Conservation (phyloP, 2,113 vertebrate species). For the Vicugna pacos region DNA sequence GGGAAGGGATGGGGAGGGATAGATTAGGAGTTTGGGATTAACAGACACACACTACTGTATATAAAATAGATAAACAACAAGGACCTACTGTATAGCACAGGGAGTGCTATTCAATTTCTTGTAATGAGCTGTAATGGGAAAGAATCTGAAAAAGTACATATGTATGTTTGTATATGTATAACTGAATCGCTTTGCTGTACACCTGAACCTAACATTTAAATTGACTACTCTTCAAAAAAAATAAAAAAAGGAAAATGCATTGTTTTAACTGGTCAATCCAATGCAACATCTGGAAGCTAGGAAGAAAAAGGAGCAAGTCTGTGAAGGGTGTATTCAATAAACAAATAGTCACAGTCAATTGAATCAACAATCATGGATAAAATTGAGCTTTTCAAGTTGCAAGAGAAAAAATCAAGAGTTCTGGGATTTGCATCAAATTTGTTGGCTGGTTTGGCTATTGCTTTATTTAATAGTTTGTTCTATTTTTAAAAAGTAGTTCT, state of each 20-base stretch:
- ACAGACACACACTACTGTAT: no score
- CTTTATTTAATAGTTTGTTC: slow-evolving; percentile 38
- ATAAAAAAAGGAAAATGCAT: not conserved
- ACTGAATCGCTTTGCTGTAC: no score
- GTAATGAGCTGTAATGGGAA: no score
- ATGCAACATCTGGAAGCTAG: not conserved
- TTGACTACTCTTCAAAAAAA: no score
- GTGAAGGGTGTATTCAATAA: not conserved
- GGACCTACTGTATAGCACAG: no score
- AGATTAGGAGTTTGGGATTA: no score
- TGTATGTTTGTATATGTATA: no score
- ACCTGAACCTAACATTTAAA: no score
- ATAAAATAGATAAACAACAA: no score
- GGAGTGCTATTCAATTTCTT: no score
- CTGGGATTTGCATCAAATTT: slow-evolving; percentile 7
- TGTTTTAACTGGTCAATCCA: not conserved
- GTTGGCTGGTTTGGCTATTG: not conserved
- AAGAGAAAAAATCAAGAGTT: slow-evolving; percentile 32
- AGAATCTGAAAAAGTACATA: no score
- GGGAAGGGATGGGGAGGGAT: no score
- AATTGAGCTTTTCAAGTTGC: not conserved
- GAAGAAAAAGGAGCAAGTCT: not conserved
- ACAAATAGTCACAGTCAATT: not conserved
- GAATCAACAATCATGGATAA: not conserved
- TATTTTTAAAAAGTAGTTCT: not conserved